Conservation (phyloP, 1,140 invertebrate genomes). For the Geopemphigus sp. region DNA sequence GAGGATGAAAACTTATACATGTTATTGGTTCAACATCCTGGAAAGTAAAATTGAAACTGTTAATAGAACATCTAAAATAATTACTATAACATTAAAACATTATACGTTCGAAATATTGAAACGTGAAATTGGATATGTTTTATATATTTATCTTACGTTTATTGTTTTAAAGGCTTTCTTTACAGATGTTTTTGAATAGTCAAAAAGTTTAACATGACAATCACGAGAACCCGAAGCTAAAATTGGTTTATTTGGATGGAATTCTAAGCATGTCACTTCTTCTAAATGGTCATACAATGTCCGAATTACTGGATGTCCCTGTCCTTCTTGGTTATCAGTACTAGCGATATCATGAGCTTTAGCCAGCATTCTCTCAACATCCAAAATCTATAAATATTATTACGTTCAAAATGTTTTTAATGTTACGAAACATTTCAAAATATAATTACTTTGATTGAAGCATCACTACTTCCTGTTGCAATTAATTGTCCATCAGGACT, state of each 20-base stretch:
- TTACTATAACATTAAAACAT: background rate
- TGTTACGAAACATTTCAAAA: background rate
- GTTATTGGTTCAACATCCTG: constrained; percentile 84
- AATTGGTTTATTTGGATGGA: constrained; percentile 92
- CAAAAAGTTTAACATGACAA: constrained; percentile 93
- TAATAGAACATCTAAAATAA: background rate
- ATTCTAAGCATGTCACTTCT: constrained; percentile 95
- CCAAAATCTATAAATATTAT: constrained; percentile 70
- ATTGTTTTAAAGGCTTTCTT: constrained; percentile 97
- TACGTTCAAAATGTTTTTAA: background rate
- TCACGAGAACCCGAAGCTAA: constrained; percentile 91
- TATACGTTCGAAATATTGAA: background rate
- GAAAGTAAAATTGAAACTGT: constrained; percentile 28
- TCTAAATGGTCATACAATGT: constrained; percentile 98
- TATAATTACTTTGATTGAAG: constrained; percentile 83
- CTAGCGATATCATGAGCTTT: constrained; percentile 88
- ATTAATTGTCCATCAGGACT: constrained; percentile 91
- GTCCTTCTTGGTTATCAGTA: constrained; percentile 61
- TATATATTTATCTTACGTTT: constrained; percentile 60
- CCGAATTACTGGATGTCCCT: constrained; percentile 95
- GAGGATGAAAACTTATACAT: constrained; percentile 90
- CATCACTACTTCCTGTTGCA: constrained; percentile 97
- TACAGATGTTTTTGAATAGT: constrained; percentile 95
- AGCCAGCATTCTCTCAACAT: constrained; percentile 96
- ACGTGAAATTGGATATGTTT: too few relatives aligned